phyloP scores from a whole-genome alignment of 2,888 invertebrate genomes.

The Meiosimyza platycephala region DNA sequence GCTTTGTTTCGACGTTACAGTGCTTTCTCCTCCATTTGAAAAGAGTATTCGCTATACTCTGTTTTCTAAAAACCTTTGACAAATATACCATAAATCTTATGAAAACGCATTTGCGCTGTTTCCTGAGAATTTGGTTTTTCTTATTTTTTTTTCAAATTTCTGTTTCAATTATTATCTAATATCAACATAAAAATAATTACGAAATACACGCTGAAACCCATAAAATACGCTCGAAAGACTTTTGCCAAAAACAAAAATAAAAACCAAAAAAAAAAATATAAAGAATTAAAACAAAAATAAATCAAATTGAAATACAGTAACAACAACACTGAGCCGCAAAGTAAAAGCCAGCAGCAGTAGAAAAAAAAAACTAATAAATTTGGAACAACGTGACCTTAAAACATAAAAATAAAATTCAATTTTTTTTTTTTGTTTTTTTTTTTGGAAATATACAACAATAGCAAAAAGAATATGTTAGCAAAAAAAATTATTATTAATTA shows the following conservation, averaged over 20 bases:
- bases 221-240: background rate
- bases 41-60: no score
- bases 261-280: no score
- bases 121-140: no score
- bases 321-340: background rate
- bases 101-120: no score
- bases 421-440: no score
- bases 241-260: background rate
- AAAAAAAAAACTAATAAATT: slow-evolving; percentile 11
- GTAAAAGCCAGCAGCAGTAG: background rate
- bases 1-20: no score
- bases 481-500: background rate
- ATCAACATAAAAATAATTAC: slow-evolving; percentile 15
- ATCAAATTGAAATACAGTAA: background rate
- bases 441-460: background rate
- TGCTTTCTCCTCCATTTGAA: no score
- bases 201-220: slow-evolving; percentile 9
- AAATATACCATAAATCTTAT: no score
- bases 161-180: slow-evolving; percentile 14
- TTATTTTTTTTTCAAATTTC: no score
- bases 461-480: background rate
- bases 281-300: background rate
- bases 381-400: slow-evolving; percentile 29
- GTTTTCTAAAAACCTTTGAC: no score
- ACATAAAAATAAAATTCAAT: background rate